A percentile compares a stretch with the other conserved stretches of the same genome.
Conservation (phyloP, 2,888 invertebrate genomes). For the Phengaris arion region DNA sequence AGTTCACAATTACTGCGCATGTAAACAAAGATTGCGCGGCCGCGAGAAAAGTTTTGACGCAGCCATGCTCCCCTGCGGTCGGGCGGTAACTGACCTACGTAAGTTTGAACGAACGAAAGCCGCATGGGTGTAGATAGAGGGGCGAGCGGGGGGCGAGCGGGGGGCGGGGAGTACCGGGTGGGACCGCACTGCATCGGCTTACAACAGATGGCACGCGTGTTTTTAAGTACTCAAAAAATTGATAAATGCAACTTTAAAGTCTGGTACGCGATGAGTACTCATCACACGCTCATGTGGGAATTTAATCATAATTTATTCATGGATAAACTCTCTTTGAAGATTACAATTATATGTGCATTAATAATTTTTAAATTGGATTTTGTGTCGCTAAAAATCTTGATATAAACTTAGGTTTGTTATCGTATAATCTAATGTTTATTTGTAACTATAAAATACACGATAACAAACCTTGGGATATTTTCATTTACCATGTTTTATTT, state of each 20-base stretch:
- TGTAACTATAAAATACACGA: too few species aligned
- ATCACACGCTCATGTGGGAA: constrained; percentile 58
- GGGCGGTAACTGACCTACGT: constrained; percentile 81
- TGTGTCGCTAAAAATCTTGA: neutral
- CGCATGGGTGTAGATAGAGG: constrained; percentile 64
- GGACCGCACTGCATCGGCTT: constrained; percentile 72
- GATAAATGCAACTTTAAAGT: constrained; percentile 67
- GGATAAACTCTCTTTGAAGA: constrained; percentile 4
- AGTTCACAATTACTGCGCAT: constrained; percentile 65
- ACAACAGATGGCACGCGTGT: constrained; percentile 80
- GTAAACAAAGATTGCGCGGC: constrained; percentile 74
- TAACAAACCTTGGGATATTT: too few species aligned
- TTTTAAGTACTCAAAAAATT: constrained; percentile 74
- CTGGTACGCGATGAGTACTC: constrained; percentile 41
- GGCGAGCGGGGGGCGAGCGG: constrained; percentile 55
- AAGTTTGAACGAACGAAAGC: constrained; percentile 80
- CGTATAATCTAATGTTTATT: too few species aligned
- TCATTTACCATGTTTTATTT: too few species aligned
- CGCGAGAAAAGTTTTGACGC: constrained; percentile 76
- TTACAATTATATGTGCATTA: neutral
- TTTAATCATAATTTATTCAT: constrained; percentile 45
- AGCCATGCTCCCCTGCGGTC: constrained; percentile 79
- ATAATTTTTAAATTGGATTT: neutral
- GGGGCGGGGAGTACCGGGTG: constrained; percentile 63
- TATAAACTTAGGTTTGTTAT: too few species aligned